phyloP scores from a whole-genome alignment of 1,140 invertebrate species.

The Wiebesia pumilae region DNA sequence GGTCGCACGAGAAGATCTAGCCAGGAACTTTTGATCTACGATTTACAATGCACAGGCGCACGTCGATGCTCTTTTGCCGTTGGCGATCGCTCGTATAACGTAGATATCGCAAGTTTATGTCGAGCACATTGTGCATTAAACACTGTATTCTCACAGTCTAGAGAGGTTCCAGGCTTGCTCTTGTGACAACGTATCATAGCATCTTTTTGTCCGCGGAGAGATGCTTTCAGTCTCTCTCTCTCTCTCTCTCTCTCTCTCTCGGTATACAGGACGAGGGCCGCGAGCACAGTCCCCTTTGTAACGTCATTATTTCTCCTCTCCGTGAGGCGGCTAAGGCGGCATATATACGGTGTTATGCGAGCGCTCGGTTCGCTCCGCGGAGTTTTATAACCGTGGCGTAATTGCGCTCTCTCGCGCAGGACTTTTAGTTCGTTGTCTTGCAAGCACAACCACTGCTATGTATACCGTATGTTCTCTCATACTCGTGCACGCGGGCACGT shows the following conservation, averaged over 20 bases:
- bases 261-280: not conserved
- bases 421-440: not conserved
- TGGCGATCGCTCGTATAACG: not conserved
- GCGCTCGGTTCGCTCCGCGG: not conserved
- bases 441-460: not conserved
- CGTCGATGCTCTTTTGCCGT: not conserved
- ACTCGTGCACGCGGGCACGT: not conserved
- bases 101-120: not conserved
- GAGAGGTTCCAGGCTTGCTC: not conserved
- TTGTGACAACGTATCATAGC: constrained; percentile 4
- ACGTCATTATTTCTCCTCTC: constrained; percentile 36
- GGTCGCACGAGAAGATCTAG: not conserved
- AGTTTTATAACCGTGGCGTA: constrained; percentile 39
- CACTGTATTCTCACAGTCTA: not conserved
- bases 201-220: not conserved
- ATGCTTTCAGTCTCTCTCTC: not conserved
- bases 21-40: not conserved
- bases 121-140: not conserved
- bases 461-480: not conserved
- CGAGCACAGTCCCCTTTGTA: constrained; percentile 14
- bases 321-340: not conserved
- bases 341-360: constrained; percentile 8
- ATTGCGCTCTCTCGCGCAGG: constrained; percentile 16
- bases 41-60: not conserved
- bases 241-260: constrained; percentile 5